Evolutionary conservation across 2,113 vertebrate genomes (phyloP), one percentile per base, ranked within the genome.

Genomic region (Silurus meridionalis): DNA sequence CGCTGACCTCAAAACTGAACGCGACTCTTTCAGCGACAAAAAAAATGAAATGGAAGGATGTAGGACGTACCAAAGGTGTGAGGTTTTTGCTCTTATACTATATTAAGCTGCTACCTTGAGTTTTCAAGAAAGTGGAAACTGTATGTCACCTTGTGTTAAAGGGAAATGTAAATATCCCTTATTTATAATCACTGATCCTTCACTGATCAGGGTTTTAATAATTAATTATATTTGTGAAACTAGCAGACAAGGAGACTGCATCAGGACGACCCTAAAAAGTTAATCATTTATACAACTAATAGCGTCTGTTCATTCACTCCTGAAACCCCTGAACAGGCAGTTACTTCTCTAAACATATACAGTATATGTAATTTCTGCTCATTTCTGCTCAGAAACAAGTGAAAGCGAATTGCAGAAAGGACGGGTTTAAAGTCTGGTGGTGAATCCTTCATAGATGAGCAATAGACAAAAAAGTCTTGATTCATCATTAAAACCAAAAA

Each of bases 1-100:
- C 75, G 58, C 60, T 71, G 69, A 55, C 82, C n/a, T 84, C 77
- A 87, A 77, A 83, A 85, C 66, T 87, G 80, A 46, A 85, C 75
- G 64, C 67, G 64, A 63, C 77, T 84, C 69, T 37, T 37, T 37
- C 9, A 57, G 63, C 15, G 5, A 66, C 46, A 4, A 55, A 23
- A 8, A 74, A 50, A 5, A 50, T 37, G 17, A 8, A 0, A 23
- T 6, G 4, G 17, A 10, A 17, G 14, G n/a, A 28, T 1, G 14
- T 14, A 1, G 2, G 53, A 28, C 6, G 3, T 10, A 10, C 0
- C 9, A 77, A 63, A 23, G 1, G 9, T 23, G 23, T 14, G 21
- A 11, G 21, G 50, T 13, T 53, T 55, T 17, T 25, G 17, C 69
- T 77, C 74, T 55, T 52, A 55, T 14, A 13, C 23, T 25, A 53